Evolutionary conservation across 1,140 invertebrate genomes (phyloP), one percentile per base, ranked within the genome.

Genomic region (Drosophila sturtevanti): DNA sequence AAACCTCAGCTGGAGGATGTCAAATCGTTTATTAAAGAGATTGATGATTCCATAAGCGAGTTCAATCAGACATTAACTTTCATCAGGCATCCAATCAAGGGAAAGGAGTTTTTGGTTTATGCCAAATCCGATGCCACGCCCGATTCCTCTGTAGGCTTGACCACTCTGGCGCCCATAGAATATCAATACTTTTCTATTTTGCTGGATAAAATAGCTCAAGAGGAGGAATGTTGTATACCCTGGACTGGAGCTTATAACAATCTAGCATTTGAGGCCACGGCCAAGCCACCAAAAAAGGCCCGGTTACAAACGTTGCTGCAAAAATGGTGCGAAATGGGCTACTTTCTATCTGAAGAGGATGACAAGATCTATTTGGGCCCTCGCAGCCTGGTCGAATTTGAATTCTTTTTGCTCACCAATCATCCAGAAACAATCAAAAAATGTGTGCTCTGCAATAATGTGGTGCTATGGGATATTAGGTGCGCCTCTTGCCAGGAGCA

Each of bases 391-490:
- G 38, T 89, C 0, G 84, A 89, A 18, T 67, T 89, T 4, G 75
- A 59, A 12, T 89, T 89, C 12, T 84, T 80, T 51, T 27, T 89
- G 6, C 63, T 56, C 18, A 69, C 70, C 5, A 84, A 82, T 6
- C 79, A 80, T 18, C 10, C 48, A 11, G 79, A 84, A 0, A 55
- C 64, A 4, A 89, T 89, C 0, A 77, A 80, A 7, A 79, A 66
- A 6, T 89, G 84, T 31, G 63, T 55, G 1, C 85, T 89, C 5
- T 89, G 84, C 65, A 77, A 75, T n/a, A 60, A 77, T 12, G 37
- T 89, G 21, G 85, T 89, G 7, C 35, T 89, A 2, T 89, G 85
- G 84, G 84, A 89, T 41, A 62, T 80, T 6, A 70, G 59, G n/a
- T 89, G 84, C 18, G 58, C 63, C 0, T 68, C 78, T 2, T 89